phyloP scores from a whole-genome alignment of 2,113 vertebrate genomes.

The Grammomys surdaster region DNA sequence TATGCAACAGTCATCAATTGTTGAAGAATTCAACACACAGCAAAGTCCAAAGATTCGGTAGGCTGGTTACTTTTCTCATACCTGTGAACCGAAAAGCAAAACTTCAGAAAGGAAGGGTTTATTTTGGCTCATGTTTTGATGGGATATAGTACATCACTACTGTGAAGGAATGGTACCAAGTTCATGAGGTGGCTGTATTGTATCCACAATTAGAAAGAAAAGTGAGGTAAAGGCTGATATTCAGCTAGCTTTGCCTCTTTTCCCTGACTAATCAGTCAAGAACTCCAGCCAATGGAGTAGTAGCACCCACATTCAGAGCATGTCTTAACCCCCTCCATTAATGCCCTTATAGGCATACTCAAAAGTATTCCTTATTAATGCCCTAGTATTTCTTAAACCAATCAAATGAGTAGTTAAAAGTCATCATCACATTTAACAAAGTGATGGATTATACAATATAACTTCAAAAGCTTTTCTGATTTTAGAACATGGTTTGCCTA shows the following conservation, averaged over 20 bases:
- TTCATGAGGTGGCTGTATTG: background rate
- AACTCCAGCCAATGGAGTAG: background rate
- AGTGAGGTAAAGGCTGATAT: background rate
- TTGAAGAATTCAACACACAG: constrained; percentile 30
- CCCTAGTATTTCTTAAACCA: background rate
- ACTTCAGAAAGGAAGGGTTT: background rate
- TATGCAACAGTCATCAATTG: background rate
- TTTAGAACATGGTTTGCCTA: constrained; percentile 39
- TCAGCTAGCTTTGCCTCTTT: background rate
- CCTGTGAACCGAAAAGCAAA: background rate
- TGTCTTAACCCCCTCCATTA: background rate
- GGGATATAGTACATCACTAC: background rate
- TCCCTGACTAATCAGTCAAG: background rate
- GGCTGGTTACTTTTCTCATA: background rate
- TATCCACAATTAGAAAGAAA: background rate
- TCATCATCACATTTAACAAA: constrained; percentile 18
- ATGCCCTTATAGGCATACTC: background rate
- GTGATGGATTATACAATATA: background rate
- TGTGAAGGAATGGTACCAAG: background rate
- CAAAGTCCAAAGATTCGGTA: constrained; percentile 10
- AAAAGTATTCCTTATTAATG: background rate
- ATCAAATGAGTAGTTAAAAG: background rate
- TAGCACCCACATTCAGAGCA: background rate
- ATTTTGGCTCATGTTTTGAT: background rate
- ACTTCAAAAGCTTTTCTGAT: background rate